Evolutionary conservation across 53 echinoderm and acorn worm genomes (phyloP), one percentile per base, ranked within the genome.

Genomic region (Astropecten irregularis): DNA sequence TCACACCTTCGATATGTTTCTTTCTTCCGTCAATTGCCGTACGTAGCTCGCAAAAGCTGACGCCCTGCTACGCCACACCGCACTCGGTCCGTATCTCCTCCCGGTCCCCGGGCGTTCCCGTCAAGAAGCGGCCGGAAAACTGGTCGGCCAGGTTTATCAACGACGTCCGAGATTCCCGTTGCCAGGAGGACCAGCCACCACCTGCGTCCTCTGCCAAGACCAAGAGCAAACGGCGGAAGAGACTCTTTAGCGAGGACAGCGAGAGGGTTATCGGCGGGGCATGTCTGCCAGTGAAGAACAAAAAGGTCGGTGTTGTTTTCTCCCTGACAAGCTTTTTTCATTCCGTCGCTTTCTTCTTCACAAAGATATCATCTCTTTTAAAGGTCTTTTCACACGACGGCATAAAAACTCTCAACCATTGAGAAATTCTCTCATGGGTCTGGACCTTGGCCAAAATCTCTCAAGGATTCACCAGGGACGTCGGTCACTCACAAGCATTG

Each of bases 141-240:
- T 84, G 84, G 84, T 84, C 84, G 2, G 40, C 57, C 37, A 69
- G 58, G 42, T 84, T 62, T 18, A 36, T 84, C 56, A 69, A 59
- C 16, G 69, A 71, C 21, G 23, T 71, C 33, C 33, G 71, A 44
- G 51, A 33, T 14, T 7, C 71, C 19, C n/a, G n/a, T n/a, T n/a
- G n/a, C n/a, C 61, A 61, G 33, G 61, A 61, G 33, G 61, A 27
- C 6, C 16, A 25, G 61, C 33, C 50, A 40, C 52, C 62, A 0
- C 60, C 28, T 10, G 28, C 31, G 14, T 13, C 2, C 9, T 2
- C 69, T 31, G 30, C 37, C 20, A 25, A 50, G 66, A 29, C 25
- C 0, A 69, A 23, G 36, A 54, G 38, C 44, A 53, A 48, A 14
- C 63, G 82, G 39, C 68, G 71, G 60, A 87, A 87, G 51, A 38